Base-by-base conservation (phyloP, 2,888 invertebrate genomes). In the Ditula angustiorana region DNA sequence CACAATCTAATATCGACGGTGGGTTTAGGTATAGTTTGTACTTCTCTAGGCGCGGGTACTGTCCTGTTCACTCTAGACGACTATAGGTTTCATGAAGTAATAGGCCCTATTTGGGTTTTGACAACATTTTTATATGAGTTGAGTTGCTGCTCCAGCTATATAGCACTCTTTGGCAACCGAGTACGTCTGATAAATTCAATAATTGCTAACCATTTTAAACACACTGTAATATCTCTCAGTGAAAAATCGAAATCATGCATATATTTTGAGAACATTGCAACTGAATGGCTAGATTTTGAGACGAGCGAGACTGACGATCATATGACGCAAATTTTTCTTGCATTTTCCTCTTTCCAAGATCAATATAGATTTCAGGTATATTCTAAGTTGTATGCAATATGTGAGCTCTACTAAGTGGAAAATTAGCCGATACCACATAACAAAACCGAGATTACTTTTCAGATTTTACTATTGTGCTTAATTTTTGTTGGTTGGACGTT, bases 161-260 rank as follows among this genome's bases (percentile, higher is more conserved):
- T 86, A 0, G 46, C 74, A 16, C 81, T 77, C 68, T 88, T 88
- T 56, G 72, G 70, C 26, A 30, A 79, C n/a, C 78, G 86, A 16
- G 49, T 84, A 1, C 74, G 77, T 5, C 83, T 83, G 52, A 68
- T 88, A 1, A 90, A 88, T 66, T 69, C 76, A 10, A 80, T 87
- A 5, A 75, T 88, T 19, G 70, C 67, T 7, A 88, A 85, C 49
- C 80, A 84, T 64, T 70, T 85, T 75, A 37, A 64, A 26, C 19
- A 53, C 13, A 37, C 23, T 5, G 37, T 23, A 33, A 16, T 33
- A 23, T 13, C n/a, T 21, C 23, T 13, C 5, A 23, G 13, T 23
- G 19, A n/a, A 26, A 5, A 11, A 68, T 26, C n/a, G 30, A 21
- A 8, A 62, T 56, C 30, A 68, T 68, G 46, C 37, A 67, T 4